Evolutionary conservation across 2,888 invertebrate genomes (phyloP).

Genomic region (Junonia oenone): DNA sequence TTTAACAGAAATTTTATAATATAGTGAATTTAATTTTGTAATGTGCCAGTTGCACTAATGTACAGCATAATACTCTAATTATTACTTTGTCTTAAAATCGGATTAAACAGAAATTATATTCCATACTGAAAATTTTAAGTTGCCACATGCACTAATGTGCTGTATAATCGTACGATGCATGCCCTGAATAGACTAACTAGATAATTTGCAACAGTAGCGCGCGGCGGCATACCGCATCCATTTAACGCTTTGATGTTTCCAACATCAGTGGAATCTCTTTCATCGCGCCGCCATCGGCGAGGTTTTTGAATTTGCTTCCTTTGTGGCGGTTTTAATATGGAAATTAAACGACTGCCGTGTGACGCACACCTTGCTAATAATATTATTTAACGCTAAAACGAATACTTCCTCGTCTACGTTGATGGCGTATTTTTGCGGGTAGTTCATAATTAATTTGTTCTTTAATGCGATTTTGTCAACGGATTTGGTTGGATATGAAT

Average conservation of each 20-base stretch:
- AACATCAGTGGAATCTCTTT: slow-evolving; percentile 27
- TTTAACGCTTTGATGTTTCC: slow-evolving; percentile 14
- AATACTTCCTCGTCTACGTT: slow-evolving; percentile 32
- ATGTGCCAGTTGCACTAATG: too few species aligned
- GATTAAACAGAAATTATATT: neutral
- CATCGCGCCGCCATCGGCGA: slow-evolving; percentile 49
- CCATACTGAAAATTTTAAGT: neutral
- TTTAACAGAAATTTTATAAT: too few species aligned
- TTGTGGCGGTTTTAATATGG: slow-evolving; percentile 80
- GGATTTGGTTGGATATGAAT: slow-evolving; percentile 46
- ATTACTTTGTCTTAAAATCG: too few species aligned
- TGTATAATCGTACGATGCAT: too few species aligned
- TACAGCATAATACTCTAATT: too few species aligned
- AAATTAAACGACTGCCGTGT: slow-evolving; percentile 73
- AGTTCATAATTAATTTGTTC: slow-evolving; percentile 44
- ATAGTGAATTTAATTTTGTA: too few species aligned
- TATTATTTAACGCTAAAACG: slow-evolving; percentile 44
- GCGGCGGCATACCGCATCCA: slow-evolving; percentile 39
- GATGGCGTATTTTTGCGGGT: too few species aligned
- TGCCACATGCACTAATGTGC: neutral
- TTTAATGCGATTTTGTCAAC: slow-evolving; percentile 45
- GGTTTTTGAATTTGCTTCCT: slow-evolving; percentile 79
- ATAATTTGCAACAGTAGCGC: neutral
- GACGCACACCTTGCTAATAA: slow-evolving; percentile 58
- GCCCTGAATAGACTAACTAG: neutral